Conservation (phyloP, 2,888 invertebrate species). For the Chydorus sphaericus region DNA sequence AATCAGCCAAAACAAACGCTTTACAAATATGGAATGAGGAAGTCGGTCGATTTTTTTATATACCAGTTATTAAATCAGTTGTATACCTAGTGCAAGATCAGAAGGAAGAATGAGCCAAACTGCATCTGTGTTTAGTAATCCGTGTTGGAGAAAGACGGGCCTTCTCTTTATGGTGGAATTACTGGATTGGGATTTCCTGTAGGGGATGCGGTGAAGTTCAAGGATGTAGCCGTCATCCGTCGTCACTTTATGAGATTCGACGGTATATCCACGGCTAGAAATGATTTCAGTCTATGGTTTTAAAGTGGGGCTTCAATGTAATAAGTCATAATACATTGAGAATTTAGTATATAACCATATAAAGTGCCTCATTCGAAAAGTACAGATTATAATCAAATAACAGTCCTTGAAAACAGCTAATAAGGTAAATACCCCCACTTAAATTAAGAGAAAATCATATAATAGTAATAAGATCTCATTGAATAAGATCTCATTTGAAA, state of each 20-base stretch:
- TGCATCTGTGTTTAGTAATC: slow-evolving; percentile 29
- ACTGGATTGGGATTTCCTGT: slow-evolving; percentile 19
- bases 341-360: too few species aligned
- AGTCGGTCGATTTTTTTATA: too few species aligned
- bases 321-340: too few species aligned
- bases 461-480: too few species aligned
- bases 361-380: too few species aligned
- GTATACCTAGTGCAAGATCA: slow-evolving; percentile 27
- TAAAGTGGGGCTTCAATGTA: too few species aligned
- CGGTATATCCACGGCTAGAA: slow-evolving; percentile 14
- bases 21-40: neutral
- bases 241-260: slow-evolving; percentile 15
- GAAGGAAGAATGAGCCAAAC: slow-evolving; percentile 33
- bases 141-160: slow-evolving; percentile 39
- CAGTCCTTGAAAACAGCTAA: too few species aligned
- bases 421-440: too few species aligned
- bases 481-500: too few species aligned
- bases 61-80: neutral
- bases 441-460: too few species aligned
- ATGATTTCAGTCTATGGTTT: slow-evolving; percentile 15
- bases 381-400: too few species aligned
- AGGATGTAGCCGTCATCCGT: slow-evolving; percentile 14
- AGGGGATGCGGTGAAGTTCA: slow-evolving; percentile 10
- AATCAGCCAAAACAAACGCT: slow-evolving; percentile 42
- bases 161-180: slow-evolving; percentile 19